These are phyloP conservation scores for Pachyuromys duprasi DNA, from an alignment of 2,797 vertebrate species.

Conservation along the genomic window DNA sequence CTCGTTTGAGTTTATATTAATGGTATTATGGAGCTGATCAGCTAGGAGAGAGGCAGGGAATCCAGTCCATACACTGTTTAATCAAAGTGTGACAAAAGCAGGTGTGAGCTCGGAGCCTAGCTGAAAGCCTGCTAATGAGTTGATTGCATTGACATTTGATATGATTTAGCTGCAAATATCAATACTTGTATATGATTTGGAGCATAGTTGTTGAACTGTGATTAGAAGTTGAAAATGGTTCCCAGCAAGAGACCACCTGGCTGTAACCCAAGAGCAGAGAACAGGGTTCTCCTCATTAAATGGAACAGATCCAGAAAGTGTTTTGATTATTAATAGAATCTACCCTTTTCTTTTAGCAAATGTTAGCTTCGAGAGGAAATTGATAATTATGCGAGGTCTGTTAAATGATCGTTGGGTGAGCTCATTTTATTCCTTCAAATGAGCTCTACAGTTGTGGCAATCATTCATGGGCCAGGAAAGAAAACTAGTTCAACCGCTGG, in stretches of 20 bases:
- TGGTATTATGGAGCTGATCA: constrained; percentile 75
- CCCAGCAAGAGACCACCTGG: constrained; percentile 62
- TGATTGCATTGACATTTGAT: constrained; percentile 84
- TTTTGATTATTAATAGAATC: constrained; percentile 68
- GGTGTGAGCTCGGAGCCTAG: constrained; percentile 72
- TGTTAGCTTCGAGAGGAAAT: constrained; percentile 76
- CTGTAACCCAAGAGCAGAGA: constrained; percentile 50
- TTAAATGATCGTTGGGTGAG: constrained; percentile 67
- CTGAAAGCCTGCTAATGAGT: constrained; percentile 83
- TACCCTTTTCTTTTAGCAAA: constrained; percentile 75
- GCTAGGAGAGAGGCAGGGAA: constrained; percentile 70
- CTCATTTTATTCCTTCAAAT: constrained; percentile 74
- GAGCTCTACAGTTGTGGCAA: constrained; percentile 67
- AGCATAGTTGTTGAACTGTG: constrained; percentile 71
- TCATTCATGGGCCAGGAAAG: constrained; percentile 61
- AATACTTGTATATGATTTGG: constrained; percentile 79
- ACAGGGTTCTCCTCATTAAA: constrained; percentile 59
- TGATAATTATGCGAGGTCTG: constrained; percentile 74
- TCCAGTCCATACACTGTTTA: constrained; percentile 73
- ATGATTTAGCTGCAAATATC: constrained; percentile 84
- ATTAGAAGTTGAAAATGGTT: constrained; percentile 79
- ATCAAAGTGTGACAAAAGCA: constrained; percentile 79
- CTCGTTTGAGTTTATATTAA: constrained; percentile 72
- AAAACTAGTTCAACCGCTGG: constrained; percentile 69
- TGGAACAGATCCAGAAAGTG: constrained; percentile 72